Evolutionary conservation across 2,113 vertebrate genomes (phyloP), one percentile per base, ranked within the genome.

Genomic region (Terrapene triunguis): DNA sequence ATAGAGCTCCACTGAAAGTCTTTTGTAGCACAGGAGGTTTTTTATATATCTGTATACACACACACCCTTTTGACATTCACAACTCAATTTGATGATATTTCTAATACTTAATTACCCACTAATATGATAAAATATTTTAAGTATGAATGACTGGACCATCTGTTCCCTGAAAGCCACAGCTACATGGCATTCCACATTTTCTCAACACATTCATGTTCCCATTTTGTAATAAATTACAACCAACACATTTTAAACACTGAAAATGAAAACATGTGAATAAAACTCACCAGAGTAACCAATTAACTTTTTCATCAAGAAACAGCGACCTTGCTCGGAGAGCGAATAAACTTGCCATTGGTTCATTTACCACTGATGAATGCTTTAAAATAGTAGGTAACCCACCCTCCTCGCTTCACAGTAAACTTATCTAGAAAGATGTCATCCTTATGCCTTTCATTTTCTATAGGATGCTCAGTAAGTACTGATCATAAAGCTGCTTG

Each of bases 281-380:
- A 50, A 97, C 97, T 97, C 89, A 97, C 97, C 97, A 98, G 82
- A 97, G 51, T 44, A 97, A 82, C 97, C 97, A 98, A 48, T 92
- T 92, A 72, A 96, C 81, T 65, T 96, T 91, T 91, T 97, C 93
- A 78, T 96, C 81, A 2, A 97, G 93, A 92, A 97, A 94, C 11
- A 96, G 65, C 2, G 92, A 44, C n/a, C 83, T 95, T 94, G 92
- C 85, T 97, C 88, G 94, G 65, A 98, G 89, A 17, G 96, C 93
- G 32, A 97, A 93, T 65, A 98, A 91, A 79, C 95, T 91, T 95
- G 96, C 97, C 97, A 98, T 97, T 87, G 84, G 21, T 54, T 79
- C 38, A 92, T 54, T 38, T 90, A 91, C 62, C 3, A 82, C 89
- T 82, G 5, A 87, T 13, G 35, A 89, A 48, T 22, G 27, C 80